These are phyloP conservation scores for Choloepus hoffmanni DNA, from an alignment of 2,113 vertebrate species.

Conservation along the genomic window DNA sequence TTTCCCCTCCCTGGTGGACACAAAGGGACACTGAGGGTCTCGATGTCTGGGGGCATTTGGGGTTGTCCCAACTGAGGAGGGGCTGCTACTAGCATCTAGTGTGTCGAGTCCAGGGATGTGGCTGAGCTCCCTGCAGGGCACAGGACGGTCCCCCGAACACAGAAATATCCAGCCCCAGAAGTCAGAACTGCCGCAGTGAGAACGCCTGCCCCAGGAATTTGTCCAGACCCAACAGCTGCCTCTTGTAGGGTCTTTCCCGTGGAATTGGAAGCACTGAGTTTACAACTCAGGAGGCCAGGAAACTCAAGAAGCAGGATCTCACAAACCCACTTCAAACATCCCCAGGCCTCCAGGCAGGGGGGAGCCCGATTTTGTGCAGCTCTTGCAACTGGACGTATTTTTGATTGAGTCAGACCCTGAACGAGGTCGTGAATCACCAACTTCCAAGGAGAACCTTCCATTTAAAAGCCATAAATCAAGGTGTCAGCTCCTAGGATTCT, in stretches of 20 bases:
- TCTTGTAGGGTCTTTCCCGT: neutral
- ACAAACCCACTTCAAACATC: neutral
- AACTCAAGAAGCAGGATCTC: neutral
- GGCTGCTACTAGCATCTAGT: neutral
- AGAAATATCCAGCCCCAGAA: rapidly evolving
- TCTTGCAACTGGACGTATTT: neutral
- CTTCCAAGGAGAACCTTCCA: neutral
- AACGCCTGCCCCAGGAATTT: neutral
- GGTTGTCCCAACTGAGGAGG: neutral
- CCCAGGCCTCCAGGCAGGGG: neutral
- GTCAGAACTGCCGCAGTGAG: rapidly evolving
- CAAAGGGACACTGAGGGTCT: neutral
- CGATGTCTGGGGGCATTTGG: rapidly evolving
- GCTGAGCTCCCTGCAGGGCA: rapidly evolving
- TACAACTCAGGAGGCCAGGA: neutral
- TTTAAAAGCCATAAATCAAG: neutral
- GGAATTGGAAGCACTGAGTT: no score
- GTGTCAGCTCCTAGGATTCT: neutral
- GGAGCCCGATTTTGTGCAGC: neutral
- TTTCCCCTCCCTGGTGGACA: no score
- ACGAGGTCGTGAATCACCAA: neutral
- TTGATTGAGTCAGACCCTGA: conserved; percentile 22
- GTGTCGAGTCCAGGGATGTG: neutral
- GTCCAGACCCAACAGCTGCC: neutral
- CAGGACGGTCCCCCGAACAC: rapidly evolving